phyloP scores from a whole-genome alignment of 1,140 invertebrate genomes.

The Pararge aegeria region DNA sequence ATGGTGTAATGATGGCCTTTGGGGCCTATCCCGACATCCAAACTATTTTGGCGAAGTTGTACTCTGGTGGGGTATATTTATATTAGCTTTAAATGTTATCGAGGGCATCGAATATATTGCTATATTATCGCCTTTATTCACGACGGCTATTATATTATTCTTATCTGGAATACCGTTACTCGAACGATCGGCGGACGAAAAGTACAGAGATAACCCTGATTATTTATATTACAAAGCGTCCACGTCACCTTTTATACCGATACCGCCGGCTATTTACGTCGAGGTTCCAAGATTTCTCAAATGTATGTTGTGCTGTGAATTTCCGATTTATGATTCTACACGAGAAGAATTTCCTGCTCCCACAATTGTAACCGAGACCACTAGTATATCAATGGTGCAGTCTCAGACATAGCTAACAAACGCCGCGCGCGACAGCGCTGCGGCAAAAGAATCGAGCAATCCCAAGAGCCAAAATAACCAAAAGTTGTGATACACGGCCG shows the following conservation, averaged over 20 bases:
- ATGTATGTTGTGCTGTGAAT: constrained; percentile 92
- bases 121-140: constrained; percentile 93
- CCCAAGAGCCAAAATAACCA: constrained; percentile 44
- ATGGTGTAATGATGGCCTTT: constrained; percentile 94
- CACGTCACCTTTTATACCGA: constrained; percentile 92
- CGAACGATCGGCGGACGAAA: constrained; percentile 92
- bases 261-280: constrained; percentile 90
- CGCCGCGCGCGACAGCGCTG: constrained; percentile 77
- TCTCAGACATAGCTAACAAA: constrained; percentile 89
- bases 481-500: constrained; percentile 74
- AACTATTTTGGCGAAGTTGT: constrained; percentile 98
- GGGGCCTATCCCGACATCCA: constrained; percentile 94
- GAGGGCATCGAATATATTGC: constrained; percentile 90
- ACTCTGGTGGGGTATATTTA: constrained; percentile 96
- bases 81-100: constrained; percentile 92
- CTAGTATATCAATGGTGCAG: constrained; percentile 86
- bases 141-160: constrained; percentile 92
- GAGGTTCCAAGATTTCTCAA: constrained; percentile 91
- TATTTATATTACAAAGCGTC: constrained; percentile 93
- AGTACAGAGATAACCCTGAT: constrained; percentile 90
- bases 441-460: constrained; percentile 55
- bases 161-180: constrained; percentile 92
- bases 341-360: constrained; percentile 83
- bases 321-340: constrained; percentile 90
- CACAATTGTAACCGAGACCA: constrained; percentile 86